A percentile compares a stretch with the other conserved stretches of the same genome.
Evolutionary conservation across 2,888 invertebrate species (phyloP).

Genomic region (Drosophila formosana): DNA sequence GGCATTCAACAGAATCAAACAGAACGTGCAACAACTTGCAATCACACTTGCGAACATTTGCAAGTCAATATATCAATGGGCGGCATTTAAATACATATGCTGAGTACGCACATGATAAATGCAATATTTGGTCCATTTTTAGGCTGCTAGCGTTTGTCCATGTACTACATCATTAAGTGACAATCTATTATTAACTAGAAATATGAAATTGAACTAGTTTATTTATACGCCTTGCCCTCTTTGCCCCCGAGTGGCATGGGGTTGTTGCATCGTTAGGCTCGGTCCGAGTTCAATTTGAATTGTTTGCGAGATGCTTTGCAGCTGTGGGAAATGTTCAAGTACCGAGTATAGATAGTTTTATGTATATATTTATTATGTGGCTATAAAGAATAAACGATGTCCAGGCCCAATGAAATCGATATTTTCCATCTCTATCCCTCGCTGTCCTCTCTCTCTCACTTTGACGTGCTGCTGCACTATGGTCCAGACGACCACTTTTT

Average conservation of each 20-base stretch:
- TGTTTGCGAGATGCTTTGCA: conserved; percentile 23
- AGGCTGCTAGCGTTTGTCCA: neutral
- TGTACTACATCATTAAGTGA: conserved; percentile 7
- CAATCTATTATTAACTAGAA: conserved; percentile 22
- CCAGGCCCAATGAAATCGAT: conserved; percentile 55
- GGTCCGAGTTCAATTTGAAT: conserved; percentile 28
- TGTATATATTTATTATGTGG: conserved; percentile 11
- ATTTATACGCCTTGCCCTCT: conserved; percentile 17
- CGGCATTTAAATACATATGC: neutral
- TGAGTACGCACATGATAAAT: neutral
- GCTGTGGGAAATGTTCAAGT: conserved; percentile 2
- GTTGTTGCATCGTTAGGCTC: neutral
- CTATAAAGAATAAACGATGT: conserved; percentile 30
- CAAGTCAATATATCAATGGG: neutral
- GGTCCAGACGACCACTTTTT: no score
- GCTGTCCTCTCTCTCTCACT: conserved; percentile 1
- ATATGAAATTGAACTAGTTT: conserved; percentile 19
- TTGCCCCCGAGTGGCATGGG: neutral
- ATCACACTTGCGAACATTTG: neutral
- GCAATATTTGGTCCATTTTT: neutral
- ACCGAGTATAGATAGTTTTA: conserved; percentile 5
- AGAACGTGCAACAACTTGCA: neutral
- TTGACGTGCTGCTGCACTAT: neutral
- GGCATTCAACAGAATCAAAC: neutral
- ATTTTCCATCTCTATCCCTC: conserved; percentile 15